Evolutionary conservation across 2,797 vertebrate genomes (phyloP).

Genomic region (Cryptoprocta ferox): DNA sequence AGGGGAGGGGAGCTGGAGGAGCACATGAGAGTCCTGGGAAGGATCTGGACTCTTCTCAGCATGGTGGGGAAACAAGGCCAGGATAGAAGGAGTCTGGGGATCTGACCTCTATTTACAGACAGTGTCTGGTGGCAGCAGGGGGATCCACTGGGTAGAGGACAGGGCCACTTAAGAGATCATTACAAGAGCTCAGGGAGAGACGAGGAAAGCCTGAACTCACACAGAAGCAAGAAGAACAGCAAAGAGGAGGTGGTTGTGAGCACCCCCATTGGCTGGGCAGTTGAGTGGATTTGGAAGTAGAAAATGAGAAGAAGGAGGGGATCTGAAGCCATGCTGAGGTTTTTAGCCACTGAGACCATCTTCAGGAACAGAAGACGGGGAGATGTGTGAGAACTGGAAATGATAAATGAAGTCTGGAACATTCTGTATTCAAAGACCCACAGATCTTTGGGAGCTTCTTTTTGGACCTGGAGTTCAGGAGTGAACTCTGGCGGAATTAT

Average conservation of each 20-base stretch:
- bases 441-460: background rate
- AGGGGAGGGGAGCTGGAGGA: background rate
- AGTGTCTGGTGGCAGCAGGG: background rate
- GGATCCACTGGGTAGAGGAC: background rate
- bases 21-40: background rate
- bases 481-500: background rate
- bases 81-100: background rate
- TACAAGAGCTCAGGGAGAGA: background rate
- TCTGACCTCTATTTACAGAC: background rate
- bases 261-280: background rate
- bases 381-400: background rate
- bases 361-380: background rate
- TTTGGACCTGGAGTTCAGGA: background rate
- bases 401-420: background rate
- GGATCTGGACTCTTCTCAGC: background rate
- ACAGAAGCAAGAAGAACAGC: background rate
- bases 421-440: background rate
- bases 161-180: background rate
- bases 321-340: background rate
- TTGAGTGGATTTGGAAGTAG: background rate
- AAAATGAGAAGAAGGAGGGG: rapidly evolving
- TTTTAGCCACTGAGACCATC: background rate
- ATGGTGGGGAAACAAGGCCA: background rate
- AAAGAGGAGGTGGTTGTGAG: background rate
- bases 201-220: background rate